phyloP scores from a whole-genome alignment of 2,113 vertebrate species.

The Grallaria varia region DNA sequence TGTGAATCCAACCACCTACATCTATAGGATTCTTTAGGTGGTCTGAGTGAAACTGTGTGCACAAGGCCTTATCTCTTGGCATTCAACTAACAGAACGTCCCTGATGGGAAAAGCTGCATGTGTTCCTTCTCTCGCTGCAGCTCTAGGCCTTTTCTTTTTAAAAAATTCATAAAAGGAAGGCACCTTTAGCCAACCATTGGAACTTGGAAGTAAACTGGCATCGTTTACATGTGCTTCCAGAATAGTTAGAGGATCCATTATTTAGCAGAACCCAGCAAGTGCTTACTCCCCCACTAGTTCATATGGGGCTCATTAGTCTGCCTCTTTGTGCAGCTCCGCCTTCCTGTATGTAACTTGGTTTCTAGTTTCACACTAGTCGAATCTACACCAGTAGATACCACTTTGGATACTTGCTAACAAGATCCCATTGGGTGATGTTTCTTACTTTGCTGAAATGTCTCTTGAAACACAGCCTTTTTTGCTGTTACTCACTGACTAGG shows the following conservation, averaged over 20 bases:
- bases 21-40: neutral
- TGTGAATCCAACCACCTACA: neutral
- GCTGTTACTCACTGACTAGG: neutral
- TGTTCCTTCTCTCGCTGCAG: neutral
- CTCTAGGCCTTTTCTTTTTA: neutral
- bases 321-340: neutral
- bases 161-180: neutral
- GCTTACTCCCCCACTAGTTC: neutral
- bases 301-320: neutral
- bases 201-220: neutral
- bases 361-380: neutral
- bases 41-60: neutral
- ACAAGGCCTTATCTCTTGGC: neutral
- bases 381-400: slow-evolving; percentile 22
- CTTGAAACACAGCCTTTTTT: neutral
- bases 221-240: neutral
- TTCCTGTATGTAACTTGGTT: neutral
- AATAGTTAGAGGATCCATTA: neutral
- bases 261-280: neutral
- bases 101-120: neutral
- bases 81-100: neutral
- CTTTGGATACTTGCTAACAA: neutral
- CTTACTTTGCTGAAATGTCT: neutral
- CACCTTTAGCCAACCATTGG: neutral
- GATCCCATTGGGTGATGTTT: neutral